A percentile compares a stretch with the other conserved stretches of the same genome.
Evolutionary conservation across 2,113 vertebrate genomes (phyloP).

Genomic region (Cinclus mexicanus): DNA sequence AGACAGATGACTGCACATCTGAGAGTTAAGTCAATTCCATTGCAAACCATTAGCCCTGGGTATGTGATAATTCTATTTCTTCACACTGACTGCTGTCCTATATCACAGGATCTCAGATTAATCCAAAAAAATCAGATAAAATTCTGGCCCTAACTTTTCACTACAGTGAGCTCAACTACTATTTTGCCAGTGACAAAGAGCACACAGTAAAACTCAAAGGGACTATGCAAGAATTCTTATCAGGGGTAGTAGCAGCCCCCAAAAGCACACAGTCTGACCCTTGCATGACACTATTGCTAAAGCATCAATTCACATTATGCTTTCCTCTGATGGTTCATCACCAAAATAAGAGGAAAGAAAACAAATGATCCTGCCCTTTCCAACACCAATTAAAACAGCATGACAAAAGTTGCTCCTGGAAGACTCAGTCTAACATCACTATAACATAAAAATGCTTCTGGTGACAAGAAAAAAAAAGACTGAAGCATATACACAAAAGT

Average conservation of each 20-base stretch:
- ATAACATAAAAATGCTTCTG: background rate
- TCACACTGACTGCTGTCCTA: background rate
- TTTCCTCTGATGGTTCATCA: background rate
- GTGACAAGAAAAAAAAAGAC: background rate
- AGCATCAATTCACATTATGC: background rate
- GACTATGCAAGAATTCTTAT: background rate
- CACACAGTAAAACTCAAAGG: background rate
- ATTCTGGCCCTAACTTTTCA: background rate
- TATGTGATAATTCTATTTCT: background rate
- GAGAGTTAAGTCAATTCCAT: background rate
- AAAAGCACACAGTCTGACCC: background rate
- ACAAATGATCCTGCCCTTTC: background rate
- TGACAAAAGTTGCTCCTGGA: background rate
- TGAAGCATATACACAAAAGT: background rate
- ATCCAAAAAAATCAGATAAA: background rate
- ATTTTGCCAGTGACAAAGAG: background rate
- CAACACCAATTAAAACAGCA: background rate
- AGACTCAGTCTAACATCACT: background rate
- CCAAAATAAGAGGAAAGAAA: background rate
- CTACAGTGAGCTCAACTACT: background rate
- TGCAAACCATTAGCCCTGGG: background rate
- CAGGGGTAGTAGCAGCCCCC: background rate
- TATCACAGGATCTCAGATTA: background rate
- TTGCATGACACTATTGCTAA: accelerated
- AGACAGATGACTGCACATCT: background rate